A percentile compares a stretch with the other conserved stretches of the same genome.
These are phyloP conservation scores for Aleiodes alternator DNA, from an alignment of 2,888 invertebrate species.

Conservation along the genomic window DNA sequence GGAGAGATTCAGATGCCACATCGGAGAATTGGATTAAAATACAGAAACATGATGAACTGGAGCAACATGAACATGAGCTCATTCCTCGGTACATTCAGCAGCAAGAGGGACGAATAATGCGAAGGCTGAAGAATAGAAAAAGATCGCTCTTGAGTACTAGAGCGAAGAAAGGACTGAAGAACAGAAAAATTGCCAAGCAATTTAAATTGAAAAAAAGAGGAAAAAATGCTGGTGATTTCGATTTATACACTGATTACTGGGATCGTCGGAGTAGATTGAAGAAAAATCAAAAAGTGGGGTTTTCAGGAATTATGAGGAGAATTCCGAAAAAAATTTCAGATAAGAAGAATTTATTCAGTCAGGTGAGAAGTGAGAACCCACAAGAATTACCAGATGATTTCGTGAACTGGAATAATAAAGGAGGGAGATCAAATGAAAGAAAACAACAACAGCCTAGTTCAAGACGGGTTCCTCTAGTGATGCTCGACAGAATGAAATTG, in stretches of 20 bases:
- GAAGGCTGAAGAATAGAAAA: not conserved
- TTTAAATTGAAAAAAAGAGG: no score
- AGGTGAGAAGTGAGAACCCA: not conserved
- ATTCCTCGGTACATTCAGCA: slow-evolving; percentile 2
- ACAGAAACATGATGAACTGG: not conserved
- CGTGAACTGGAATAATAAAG: not conserved
- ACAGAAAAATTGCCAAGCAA: not conserved
- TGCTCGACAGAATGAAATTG: no score
- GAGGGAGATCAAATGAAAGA: no score
- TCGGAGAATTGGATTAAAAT: slow-evolving; percentile 2
- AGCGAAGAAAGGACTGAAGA: not conserved
- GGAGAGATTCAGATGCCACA: slow-evolving; percentile 3
- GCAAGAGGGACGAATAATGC: not conserved
- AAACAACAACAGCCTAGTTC: no score
- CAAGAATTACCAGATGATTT: not conserved
- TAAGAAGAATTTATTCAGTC: not conserved
- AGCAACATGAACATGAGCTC: not conserved
- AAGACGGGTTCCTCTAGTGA: no score
- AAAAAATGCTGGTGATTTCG: not conserved
- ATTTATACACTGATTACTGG: not conserved
- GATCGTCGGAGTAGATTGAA: slow-evolving; percentile 2
- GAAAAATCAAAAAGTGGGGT: not conserved
- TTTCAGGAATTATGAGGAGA: not conserved
- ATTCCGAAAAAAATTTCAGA: not conserved
- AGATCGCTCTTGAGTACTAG: not conserved